Conservation (phyloP, 2,113 vertebrate genomes). For the Cyprinodon variegatus region DNA sequence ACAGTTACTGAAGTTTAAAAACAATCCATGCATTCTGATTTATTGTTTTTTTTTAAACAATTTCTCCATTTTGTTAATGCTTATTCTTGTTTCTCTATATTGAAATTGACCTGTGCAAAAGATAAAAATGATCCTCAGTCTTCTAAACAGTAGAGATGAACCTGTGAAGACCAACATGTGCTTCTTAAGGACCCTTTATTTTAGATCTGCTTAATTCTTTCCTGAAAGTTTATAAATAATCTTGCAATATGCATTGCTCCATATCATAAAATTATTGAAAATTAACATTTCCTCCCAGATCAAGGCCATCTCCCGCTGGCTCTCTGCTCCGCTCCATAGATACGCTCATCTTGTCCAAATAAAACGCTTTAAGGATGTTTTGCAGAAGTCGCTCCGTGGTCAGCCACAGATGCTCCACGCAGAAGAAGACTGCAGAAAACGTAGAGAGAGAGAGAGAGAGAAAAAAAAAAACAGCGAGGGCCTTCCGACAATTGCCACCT, state of each 20-base stretch:
- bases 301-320: not conserved
- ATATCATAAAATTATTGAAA: not conserved
- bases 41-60: not conserved
- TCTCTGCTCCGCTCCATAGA: conserved; percentile 24
- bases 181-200: conserved; percentile 29
- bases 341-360: conserved; percentile 62
- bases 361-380: conserved; percentile 77
- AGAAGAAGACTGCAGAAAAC: conserved; percentile 54
- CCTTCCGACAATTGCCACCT: conserved; percentile 78
- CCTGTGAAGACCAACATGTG: conserved; percentile 39
- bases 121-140: not conserved
- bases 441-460: conserved; percentile 30
- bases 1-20: conserved; percentile 6
- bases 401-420: conserved; percentile 73
- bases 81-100: not conserved
- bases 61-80: not conserved
- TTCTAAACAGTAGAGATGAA: conserved; percentile 46
- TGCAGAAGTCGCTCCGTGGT: conserved; percentile 70
- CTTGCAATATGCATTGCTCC: too few species aligned
- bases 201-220: conserved; percentile 23
- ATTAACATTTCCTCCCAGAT: not conserved
- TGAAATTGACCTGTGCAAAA: conserved; percentile 11
- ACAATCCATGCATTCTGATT: not conserved
- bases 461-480: conserved; percentile 61
- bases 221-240: conserved; percentile 13